A percentile compares a stretch with the other conserved stretches of the same genome.
Evolutionary conservation across 2,888 invertebrate genomes (phyloP).

Genomic region (Pyrocoelia pectoralis): DNA sequence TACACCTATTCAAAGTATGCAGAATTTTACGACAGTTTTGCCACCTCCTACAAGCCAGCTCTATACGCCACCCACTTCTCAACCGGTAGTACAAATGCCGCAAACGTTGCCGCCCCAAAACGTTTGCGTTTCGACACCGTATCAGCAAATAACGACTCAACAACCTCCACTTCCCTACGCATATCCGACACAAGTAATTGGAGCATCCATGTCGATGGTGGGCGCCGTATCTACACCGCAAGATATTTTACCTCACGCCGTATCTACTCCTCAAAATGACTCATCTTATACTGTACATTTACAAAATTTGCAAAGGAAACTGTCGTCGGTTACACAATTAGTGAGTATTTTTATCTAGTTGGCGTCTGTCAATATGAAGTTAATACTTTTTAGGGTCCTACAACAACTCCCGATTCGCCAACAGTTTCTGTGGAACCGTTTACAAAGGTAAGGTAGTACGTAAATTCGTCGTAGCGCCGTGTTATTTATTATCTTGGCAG

Average conservation of each 20-base stretch:
- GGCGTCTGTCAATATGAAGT: not conserved
- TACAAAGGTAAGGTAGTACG: not conserved
- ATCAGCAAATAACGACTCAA: constrained; percentile 15
- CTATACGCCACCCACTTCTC: not conserved
- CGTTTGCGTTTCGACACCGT: not conserved
- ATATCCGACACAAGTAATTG: not conserved
- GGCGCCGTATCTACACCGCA: constrained; percentile 15
- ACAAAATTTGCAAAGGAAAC: constrained; percentile 75
- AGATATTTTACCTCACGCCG: not conserved
- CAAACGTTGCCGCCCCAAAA: not conserved
- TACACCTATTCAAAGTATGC: constrained; percentile 6
- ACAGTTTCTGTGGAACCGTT: constrained; percentile 20
- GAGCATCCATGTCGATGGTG: not conserved
- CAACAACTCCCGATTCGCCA: constrained; percentile 21
- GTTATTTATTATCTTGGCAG: too few relatives aligned
- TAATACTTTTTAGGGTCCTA: constrained; percentile 3
- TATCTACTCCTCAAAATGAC: constrained; percentile 70
- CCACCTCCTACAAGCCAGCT: constrained; percentile 2
- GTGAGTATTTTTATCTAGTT: constrained; percentile 56
- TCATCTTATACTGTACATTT: constrained; percentile 73
- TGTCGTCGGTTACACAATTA: constrained; percentile 65
- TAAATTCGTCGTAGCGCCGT: too few relatives aligned
- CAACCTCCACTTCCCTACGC: not conserved
- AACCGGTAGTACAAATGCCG: constrained; percentile 13
- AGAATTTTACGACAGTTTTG: constrained; percentile 7